Percentiles rank a stretch among this genome's conserved stretches.
Evolutionary conservation across 2,888 invertebrate genomes (phyloP).

Genomic region (Eucera pruinosa): DNA sequence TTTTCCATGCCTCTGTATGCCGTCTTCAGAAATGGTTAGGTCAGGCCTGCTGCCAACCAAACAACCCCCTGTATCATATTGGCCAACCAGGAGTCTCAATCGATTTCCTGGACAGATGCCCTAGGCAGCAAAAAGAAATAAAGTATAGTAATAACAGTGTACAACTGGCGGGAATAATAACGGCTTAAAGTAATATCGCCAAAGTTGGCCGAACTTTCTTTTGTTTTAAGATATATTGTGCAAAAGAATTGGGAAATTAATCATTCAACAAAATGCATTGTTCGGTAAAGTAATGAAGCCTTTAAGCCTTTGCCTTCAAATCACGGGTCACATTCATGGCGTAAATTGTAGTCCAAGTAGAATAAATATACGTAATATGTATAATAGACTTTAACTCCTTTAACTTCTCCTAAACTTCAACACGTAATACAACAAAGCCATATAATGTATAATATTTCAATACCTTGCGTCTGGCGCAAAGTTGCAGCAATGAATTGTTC

Average conservation of each 20-base stretch:
- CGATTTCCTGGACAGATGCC: constrained; percentile 98
- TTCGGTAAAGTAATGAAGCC: too few relatives aligned
- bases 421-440: too few relatives aligned
- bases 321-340: too few relatives aligned
- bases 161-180: not conserved
- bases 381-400: too few relatives aligned
- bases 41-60: constrained; percentile 84
- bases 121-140: constrained; percentile 84
- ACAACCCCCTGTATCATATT: constrained; percentile 91
- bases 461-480: too few relatives aligned
- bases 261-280: too few relatives aligned
- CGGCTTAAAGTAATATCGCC: constrained; percentile 4
- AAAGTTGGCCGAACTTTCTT: not conserved
- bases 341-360: too few relatives aligned
- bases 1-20: constrained; percentile 86
- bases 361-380: too few relatives aligned
- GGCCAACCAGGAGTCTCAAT: constrained; percentile 92
- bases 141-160: constrained; percentile 1
- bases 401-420: too few relatives aligned
- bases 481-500: too few relatives aligned
- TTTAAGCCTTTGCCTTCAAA: too few relatives aligned
- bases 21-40: constrained; percentile 81
- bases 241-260: not conserved
- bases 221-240: not conserved
- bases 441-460: too few relatives aligned